phyloP scores from a whole-genome alignment of 1,140 invertebrate species.

The Macrobrachium nipponense region DNA sequence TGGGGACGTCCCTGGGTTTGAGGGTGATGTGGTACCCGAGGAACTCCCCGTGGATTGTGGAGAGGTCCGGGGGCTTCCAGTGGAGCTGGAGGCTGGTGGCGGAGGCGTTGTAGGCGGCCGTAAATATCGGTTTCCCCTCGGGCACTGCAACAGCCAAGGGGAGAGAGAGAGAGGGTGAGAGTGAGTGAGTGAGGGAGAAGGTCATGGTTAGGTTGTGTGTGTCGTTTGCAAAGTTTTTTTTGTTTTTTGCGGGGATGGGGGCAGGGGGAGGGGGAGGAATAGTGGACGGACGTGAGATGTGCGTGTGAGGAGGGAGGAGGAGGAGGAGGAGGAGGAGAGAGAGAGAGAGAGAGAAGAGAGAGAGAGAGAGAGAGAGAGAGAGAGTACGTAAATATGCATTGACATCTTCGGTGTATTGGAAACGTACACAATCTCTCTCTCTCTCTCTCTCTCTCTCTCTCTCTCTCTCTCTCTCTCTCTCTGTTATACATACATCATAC shows the following conservation, averaged over 20 bases:
- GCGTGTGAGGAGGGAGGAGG: not conserved
- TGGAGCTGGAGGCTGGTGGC: slow-evolving; percentile 78
- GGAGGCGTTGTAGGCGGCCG: slow-evolving; percentile 78
- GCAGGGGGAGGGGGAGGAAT: not conserved
- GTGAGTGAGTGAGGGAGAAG: slow-evolving; percentile 30
- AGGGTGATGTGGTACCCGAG: slow-evolving; percentile 80
- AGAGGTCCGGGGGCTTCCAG: slow-evolving; percentile 77
- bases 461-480: no score
- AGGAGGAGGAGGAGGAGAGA: not conserved
- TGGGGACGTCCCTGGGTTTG: slow-evolving; percentile 67
- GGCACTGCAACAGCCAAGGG: slow-evolving; percentile 73
- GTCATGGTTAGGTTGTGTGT: no score
- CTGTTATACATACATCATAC: no score
- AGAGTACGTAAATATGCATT: no score
- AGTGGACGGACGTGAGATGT: not conserved
- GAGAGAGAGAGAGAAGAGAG: not conserved
- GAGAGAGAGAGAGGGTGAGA: slow-evolving; percentile 36
- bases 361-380: no score
- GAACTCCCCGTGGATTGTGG: slow-evolving; percentile 83
- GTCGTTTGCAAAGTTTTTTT: no score
- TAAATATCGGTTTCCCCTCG: slow-evolving; percentile 79
- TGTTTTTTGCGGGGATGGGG: not conserved
- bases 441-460: no score
- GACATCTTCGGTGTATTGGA: no score
- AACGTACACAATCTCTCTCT: no score